Evolutionary conservation across 2,113 vertebrate genomes (phyloP).

Genomic region (Tychaedon coryphoeus): DNA sequence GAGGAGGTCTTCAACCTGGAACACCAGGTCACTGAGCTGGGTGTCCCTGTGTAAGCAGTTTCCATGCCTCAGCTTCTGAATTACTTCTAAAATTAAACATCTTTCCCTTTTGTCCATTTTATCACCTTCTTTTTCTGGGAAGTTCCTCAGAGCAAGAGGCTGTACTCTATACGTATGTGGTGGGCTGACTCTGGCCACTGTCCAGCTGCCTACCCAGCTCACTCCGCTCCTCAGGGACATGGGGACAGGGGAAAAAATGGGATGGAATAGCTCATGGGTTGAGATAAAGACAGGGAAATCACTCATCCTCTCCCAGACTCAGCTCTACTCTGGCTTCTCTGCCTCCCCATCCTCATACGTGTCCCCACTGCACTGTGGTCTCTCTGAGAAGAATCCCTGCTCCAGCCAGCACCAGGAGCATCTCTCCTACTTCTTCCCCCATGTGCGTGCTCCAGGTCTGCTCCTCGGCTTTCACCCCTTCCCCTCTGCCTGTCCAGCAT

Average conservation of each 20-base stretch:
- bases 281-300: background rate
- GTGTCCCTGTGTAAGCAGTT: background rate
- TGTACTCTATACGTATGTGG: fast-evolving
- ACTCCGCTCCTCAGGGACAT: background rate
- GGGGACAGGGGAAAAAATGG: background rate
- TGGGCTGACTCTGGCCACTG: background rate
- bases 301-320: background rate
- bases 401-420: fast-evolving
- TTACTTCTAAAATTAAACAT: background rate
- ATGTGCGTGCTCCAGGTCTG: fast-evolving
- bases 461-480: fast-evolving
- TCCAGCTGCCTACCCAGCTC: background rate
- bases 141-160: background rate
- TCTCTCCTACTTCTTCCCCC: background rate
- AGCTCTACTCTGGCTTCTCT: background rate
- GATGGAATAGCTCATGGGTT: fast-evolving
- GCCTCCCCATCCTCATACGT: fast-evolving
- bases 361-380: fast-evolving
- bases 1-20: background rate
- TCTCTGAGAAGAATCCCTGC: background rate
- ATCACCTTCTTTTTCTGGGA: background rate
- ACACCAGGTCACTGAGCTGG: background rate
- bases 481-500: background rate
- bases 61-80: background rate
- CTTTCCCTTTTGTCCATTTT: background rate